These are phyloP conservation scores for Crossocerus cetratus DNA, from an alignment of 2,888 invertebrate species.

Conservation along the genomic window DNA sequence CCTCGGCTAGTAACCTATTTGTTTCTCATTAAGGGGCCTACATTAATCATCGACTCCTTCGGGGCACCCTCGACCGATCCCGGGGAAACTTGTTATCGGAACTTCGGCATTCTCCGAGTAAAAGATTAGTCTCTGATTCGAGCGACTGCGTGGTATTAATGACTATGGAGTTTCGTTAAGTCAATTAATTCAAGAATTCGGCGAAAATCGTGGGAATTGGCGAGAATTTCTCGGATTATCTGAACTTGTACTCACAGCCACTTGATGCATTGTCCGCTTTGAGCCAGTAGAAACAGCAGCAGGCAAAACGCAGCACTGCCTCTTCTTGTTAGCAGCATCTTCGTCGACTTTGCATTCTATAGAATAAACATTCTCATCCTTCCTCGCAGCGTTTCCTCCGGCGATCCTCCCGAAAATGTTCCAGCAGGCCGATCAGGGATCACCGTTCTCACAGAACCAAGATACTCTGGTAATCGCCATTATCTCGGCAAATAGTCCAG, in stretches of 20 bases:
- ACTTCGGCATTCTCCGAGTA: slow-evolving; percentile 10
- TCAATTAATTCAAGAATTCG: too few species aligned
- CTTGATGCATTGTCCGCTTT: slow-evolving; percentile 73
- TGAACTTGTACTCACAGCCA: slow-evolving; percentile 74
- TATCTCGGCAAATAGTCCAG: too few species aligned
- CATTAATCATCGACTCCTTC: slow-evolving; percentile 70
- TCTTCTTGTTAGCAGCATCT: slow-evolving; percentile 64
- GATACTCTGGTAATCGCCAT: too few species aligned
- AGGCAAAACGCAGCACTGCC: slow-evolving; percentile 53
- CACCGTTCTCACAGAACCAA: neutral
- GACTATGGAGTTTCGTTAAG: too few species aligned
- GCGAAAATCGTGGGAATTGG: too few species aligned
- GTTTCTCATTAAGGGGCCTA: slow-evolving; percentile 72
- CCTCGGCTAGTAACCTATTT: slow-evolving; percentile 64
- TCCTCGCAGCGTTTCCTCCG: too few species aligned
- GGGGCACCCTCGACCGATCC: slow-evolving; percentile 41
- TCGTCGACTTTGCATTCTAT: slow-evolving; percentile 64
- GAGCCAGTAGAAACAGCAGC: slow-evolving; percentile 63
- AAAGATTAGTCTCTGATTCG: neutral
- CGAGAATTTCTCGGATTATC: neutral
- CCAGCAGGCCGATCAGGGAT: neutral
- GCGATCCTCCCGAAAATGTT: neutral
- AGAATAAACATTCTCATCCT: slow-evolving; percentile 21
- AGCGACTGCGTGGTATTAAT: too few species aligned
- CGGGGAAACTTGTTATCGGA: slow-evolving; percentile 56